phyloP scores from a whole-genome alignment of 2,888 invertebrate species.

The Julus scandinavius region DNA sequence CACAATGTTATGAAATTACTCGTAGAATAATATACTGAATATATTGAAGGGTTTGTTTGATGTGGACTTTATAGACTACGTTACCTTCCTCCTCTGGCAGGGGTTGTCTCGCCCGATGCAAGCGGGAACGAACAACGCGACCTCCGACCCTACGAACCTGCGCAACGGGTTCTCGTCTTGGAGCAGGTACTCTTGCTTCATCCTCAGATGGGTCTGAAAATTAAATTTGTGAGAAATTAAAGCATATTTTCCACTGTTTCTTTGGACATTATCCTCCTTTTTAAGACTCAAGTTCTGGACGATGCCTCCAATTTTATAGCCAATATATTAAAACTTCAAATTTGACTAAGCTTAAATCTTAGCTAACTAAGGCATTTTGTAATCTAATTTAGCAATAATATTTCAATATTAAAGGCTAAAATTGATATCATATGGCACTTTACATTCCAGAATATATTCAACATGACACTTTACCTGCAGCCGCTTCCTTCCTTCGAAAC shows the following conservation, averaged over 20 bases:
- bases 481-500: constrained; percentile 17
- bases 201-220: neutral
- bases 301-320: too few species aligned
- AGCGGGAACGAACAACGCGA: constrained; percentile 43
- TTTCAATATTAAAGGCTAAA: too few species aligned
- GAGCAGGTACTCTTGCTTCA: neutral
- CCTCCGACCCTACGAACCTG: constrained; percentile 52
- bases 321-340: too few species aligned
- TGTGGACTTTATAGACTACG: neutral
- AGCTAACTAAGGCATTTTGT: too few species aligned
- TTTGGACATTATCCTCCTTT: too few species aligned
- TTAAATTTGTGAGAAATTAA: too few species aligned
- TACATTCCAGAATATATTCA: neutral
- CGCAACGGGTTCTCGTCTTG: neutral
- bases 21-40: too few species aligned
- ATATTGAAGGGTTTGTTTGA: too few species aligned
- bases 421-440: neutral
- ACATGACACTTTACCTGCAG: neutral
- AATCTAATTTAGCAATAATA: too few species aligned
- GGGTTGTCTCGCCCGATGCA: neutral
- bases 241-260: too few species aligned
- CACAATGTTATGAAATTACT: neutral
- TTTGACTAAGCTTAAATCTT: too few species aligned
- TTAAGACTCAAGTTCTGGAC: too few species aligned
- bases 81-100: neutral